Evolutionary conservation across 1,140 invertebrate genomes (phyloP).

Genomic region (Heliconius hermathena): DNA sequence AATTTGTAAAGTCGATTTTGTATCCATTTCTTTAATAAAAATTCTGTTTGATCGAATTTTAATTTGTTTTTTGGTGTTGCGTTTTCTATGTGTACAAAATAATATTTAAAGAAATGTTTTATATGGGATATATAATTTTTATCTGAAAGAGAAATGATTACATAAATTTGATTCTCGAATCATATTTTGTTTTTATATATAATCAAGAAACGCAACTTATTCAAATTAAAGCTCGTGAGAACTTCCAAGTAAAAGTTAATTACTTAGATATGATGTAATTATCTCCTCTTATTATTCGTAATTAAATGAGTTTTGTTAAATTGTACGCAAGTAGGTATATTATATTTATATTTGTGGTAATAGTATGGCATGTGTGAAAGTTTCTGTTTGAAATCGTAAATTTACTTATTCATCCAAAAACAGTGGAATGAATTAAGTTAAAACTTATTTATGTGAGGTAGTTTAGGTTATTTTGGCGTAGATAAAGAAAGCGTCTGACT

Average conservation of each 20-base stretch:
- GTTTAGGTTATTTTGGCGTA: too few relatives aligned
- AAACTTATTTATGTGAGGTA: too few relatives aligned
- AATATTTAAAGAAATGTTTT: neutral
- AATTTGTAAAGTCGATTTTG: neutral
- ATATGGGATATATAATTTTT: neutral
- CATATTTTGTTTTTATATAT: neutral
- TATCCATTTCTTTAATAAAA: constrained; percentile 21
- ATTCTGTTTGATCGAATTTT: constrained; percentile 27
- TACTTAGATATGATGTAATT: neutral
- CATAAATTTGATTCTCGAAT: neutral
- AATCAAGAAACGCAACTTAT: neutral
- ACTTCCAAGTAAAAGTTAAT: constrained; percentile 5
- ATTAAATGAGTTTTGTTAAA: neutral
- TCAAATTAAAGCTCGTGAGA: neutral
- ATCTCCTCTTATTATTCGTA: neutral
- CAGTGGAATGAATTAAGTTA: too few relatives aligned
- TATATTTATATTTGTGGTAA: neutral
- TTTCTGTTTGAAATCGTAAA: neutral
- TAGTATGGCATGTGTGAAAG: neutral
- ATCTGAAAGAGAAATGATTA: neutral
- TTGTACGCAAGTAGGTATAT: neutral
- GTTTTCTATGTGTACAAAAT: neutral
- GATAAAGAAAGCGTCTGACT: too few relatives aligned
- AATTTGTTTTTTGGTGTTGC: neutral
- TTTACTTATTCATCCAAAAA: neutral